These are phyloP conservation scores for Rhinolophus sinicus DNA, from an alignment of 2,113 vertebrate species.

Conservation along the genomic window DNA sequence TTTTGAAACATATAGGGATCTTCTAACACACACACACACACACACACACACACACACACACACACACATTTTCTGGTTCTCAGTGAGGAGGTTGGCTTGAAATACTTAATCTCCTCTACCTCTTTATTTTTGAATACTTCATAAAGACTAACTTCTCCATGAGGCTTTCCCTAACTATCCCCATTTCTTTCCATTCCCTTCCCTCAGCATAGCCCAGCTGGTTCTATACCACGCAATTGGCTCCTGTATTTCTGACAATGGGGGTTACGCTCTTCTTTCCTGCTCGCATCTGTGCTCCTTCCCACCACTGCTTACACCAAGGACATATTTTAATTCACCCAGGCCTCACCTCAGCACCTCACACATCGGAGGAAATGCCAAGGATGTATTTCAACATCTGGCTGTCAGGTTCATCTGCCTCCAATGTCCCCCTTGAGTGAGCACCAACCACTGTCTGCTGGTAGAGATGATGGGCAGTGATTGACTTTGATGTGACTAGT, in stretches of 20 bases:
- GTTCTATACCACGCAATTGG: fast-evolving
- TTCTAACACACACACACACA: neutral
- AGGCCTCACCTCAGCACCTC: neutral
- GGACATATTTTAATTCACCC: neutral
- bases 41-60: too few relatives aligned
- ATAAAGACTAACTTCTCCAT: neutral
- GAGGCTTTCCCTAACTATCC: neutral
- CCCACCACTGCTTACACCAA: too few relatives aligned
- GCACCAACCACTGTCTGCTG: neutral
- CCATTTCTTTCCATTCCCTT: neutral
- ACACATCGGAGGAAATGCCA: neutral
- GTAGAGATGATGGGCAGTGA: neutral
- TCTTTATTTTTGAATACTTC: neutral
- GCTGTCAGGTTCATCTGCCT: neutral
- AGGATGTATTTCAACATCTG: neutral
- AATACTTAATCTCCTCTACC: neutral
- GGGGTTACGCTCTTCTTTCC: neutral
- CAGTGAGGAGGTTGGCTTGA: neutral
- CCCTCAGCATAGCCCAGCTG: too few relatives aligned
- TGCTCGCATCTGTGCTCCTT: neutral
- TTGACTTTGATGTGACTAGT: neutral
- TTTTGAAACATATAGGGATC: neutral
- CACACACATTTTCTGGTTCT: neutral
- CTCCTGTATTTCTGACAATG: neutral
- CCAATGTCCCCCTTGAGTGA: neutral